Conservation (phyloP, 2,113 vertebrate species). For the Myodes glareolus region DNA sequence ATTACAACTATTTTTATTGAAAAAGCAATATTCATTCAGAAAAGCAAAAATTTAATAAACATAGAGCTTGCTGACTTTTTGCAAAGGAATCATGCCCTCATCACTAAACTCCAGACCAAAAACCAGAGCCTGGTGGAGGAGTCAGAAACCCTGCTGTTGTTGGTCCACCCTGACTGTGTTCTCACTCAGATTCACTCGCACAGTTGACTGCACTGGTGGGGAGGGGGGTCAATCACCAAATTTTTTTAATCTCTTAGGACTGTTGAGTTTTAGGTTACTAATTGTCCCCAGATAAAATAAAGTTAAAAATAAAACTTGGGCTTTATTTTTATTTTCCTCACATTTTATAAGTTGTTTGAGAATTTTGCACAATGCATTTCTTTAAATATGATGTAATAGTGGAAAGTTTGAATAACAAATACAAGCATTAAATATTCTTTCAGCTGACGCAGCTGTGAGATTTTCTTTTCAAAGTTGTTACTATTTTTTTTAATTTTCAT, state of each 20-base stretch:
- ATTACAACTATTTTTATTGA: slow-evolving; percentile 37
- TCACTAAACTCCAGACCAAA: neutral
- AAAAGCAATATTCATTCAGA: slow-evolving; percentile 48
- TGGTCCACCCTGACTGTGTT: neutral
- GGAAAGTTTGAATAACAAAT: neutral
- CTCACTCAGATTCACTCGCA: neutral
- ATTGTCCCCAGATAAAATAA: neutral
- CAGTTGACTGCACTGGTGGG: too few species aligned
- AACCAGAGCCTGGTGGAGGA: neutral
- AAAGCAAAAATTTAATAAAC: slow-evolving; percentile 33
- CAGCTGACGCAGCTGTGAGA: neutral
- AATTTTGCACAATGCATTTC: neutral
- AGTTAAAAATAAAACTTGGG: neutral
- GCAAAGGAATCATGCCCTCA: neutral
- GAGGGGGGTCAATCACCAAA: neutral
- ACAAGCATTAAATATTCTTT: neutral
- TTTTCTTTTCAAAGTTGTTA: neutral
- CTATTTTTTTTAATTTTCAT: neutral
- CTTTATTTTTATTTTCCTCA: neutral
- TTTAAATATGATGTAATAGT: neutral
- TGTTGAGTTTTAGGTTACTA: neutral
- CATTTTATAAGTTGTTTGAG: neutral
- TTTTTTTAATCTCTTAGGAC: neutral
- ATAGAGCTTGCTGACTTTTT: neutral
- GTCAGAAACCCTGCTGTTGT: neutral